These are phyloP conservation scores for Eulemur rufifrons DNA, from an alignment of 2,113 vertebrate species.

Conservation along the genomic window DNA sequence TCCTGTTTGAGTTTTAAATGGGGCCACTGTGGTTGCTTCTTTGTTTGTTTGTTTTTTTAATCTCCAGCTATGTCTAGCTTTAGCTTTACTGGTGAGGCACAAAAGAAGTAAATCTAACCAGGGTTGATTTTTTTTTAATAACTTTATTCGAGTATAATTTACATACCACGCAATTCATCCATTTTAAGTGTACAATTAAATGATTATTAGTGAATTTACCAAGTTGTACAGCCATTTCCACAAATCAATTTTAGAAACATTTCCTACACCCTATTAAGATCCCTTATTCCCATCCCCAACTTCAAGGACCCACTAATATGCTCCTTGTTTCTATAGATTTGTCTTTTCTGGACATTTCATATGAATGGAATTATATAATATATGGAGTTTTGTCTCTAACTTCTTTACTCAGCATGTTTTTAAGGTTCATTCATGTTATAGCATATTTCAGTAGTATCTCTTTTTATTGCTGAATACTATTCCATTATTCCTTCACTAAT, in stretches of 20 bases:
- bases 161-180: background rate
- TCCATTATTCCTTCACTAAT: background rate
- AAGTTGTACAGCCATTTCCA: background rate
- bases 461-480: background rate
- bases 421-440: background rate
- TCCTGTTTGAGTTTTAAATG: background rate
- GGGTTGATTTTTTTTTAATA: background rate
- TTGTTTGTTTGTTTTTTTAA: no score
- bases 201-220: background rate
- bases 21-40: background rate
- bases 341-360: background rate
- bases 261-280: background rate
- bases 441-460: background rate
- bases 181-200: background rate
- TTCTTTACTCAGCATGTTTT: background rate
- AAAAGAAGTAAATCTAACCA: background rate
- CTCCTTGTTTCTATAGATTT: background rate
- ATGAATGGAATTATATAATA: background rate
- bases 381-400: background rate
- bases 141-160: background rate
- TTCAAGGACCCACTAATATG: background rate
- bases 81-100: background rate
- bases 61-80: background rate
- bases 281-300: background rate
- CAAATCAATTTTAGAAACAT: conserved; percentile 2